These are phyloP conservation scores for Felis catus DNA, from an alignment of 2,113 vertebrate species.

Conservation along the genomic window F.catus_Fca126_mat1.0 CM031418.1:117630001-117630500, in stretches of 20 bases:
- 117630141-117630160: not conserved
- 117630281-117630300: not conserved
- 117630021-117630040: not conserved
- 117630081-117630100: not conserved
- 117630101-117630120: not conserved
- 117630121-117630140: not conserved
- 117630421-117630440: too few species aligned
- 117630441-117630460: not conserved
- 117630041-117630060: constrained; percentile 5
- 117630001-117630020: not conserved
- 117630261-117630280: not conserved
- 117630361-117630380: not conserved
- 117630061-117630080: not conserved
- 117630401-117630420: not conserved
- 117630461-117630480: not conserved
- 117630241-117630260: not conserved
- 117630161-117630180: constrained; percentile 5
- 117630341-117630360: not conserved
- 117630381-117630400: not conserved
- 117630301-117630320: constrained; percentile 26
- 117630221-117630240: not conserved
- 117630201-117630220: not conserved
- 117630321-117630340: not conserved
- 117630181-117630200: not conserved
- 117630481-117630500: not conserved